phyloP scores from a whole-genome alignment of 53 echinoderm and acorn worm species.

The Holothuria scabra region DNA sequence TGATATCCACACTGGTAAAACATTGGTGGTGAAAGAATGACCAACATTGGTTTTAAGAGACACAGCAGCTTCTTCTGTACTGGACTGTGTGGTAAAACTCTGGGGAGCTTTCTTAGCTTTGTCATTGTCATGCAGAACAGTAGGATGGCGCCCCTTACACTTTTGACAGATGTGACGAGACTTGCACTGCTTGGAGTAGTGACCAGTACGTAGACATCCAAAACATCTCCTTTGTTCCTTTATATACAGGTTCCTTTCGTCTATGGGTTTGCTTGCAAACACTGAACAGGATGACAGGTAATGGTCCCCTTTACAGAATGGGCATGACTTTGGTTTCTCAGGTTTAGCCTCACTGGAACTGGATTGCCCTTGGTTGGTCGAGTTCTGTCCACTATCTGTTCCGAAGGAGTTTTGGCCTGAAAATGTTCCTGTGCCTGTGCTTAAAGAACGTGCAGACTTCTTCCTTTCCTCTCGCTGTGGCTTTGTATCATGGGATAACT shows the following conservation, averaged over 20 bases:
- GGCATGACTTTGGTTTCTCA: slow-evolving; percentile 41
- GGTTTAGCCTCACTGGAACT: background rate
- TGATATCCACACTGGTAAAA: slow-evolving; percentile 53
- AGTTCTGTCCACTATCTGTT: background rate
- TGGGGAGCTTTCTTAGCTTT: background rate
- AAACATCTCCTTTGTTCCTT: no score
- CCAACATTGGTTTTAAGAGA: background rate
- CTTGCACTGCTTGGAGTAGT: slow-evolving; percentile 64
- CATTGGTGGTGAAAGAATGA: slow-evolving; percentile 13
- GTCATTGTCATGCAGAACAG: slow-evolving; percentile 57
- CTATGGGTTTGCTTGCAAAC: no score
- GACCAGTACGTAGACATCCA: slow-evolving; percentile 63
- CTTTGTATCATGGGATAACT: background rate
- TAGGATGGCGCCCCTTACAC: slow-evolving; percentile 68
- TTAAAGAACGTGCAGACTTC: background rate
- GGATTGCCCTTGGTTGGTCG: background rate
- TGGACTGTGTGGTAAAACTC: no score
- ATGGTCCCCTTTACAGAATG: slow-evolving; percentile 56
- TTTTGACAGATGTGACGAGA: no score
- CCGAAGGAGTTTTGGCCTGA: background rate
- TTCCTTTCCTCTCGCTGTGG: slow-evolving; percentile 8
- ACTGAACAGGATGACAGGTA: slow-evolving; percentile 25
- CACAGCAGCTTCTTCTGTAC: no score
- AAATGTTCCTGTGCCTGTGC: no score
- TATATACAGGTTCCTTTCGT: no score